Evolutionary conservation across 2,797 vertebrate species (phyloP), one percentile per base, ranked within the genome.

Genomic region (Poeciliopsis turneri): DNA sequence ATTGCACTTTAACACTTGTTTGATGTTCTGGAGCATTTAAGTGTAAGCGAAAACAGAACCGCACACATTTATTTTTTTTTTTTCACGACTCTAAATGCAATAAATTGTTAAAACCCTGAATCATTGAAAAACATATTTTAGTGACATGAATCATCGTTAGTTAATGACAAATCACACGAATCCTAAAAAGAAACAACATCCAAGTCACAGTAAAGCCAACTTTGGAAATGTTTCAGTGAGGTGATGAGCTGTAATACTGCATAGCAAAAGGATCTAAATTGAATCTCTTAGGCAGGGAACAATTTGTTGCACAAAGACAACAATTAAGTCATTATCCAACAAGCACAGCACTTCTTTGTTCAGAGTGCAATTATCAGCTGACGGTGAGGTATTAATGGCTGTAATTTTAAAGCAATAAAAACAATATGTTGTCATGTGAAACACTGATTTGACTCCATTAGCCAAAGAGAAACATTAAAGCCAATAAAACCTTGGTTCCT

Each of bases 391-490:
- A 70, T 45, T 28, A 70, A 70, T 15, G 41, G 5, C 25, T 70
- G 16, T 16, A 25, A 70, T 70, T 70, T 45, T 16, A 15, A 45
- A 70, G 39, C 39, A 45, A 28, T 45, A 45, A 70, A 45, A 70
- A n/a, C 36, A 43, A 69, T 25, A n/a, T 20, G 36, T 2, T 64
- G 33, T 25, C 36, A 41, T 68, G 1, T 68, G 8, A 12, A 68
- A 68, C 64, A 41, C 20, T 41, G 11, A 30, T 2, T 43, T 78
- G 45, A 61, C 74, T 47, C 28, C 6, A 39, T 74, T 81, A 74
- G 49, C 12, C 11, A 59, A 57, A 69, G 12, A 61, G 33, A 47
- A 36, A 36, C 2, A 64, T 43, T 72, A 57, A 83, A 85, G 36
- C 75, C 30, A 70, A n/a, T 57, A 12, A 10, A 45, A 73, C 10